Conservation (phyloP, 2,113 vertebrate genomes). For the Xiphorhynchus elegans region DNA sequence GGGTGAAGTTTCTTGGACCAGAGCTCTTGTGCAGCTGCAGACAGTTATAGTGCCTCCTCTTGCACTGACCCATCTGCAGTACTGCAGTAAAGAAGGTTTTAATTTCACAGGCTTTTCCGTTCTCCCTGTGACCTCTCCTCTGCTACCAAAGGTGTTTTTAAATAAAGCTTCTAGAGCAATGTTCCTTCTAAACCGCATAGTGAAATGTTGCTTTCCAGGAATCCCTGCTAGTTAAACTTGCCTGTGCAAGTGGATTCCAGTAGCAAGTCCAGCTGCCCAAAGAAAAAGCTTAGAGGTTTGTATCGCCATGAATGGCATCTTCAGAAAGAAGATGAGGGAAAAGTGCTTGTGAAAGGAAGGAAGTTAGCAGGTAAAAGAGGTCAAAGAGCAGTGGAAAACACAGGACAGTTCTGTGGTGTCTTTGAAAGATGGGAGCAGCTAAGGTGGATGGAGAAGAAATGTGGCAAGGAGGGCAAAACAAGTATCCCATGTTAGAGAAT, state of each 20-base stretch:
- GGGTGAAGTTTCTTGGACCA: not conserved
- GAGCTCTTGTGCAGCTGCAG: not conserved
- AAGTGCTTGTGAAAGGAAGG: not conserved
- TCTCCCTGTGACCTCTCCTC: not conserved
- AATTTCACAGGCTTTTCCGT: not conserved
- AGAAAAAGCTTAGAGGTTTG: not conserved
- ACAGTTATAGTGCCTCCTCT: not conserved
- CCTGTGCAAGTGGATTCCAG: not conserved
- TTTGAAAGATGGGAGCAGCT: not conserved
- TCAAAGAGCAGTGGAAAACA: not conserved
- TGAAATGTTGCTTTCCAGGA: conserved; percentile 16
- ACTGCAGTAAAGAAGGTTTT: not conserved
- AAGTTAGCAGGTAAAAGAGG: not conserved
- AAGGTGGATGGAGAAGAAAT: not conserved
- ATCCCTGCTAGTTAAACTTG: not conserved
- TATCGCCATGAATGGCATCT: fast-evolving
- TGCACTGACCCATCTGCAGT: not conserved
- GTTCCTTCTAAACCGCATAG: not conserved
- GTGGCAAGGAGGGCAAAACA: not conserved
- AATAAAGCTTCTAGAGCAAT: not conserved
- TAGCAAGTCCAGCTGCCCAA: not conserved
- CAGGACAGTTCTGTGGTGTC: not conserved
- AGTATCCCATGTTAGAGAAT: not conserved
- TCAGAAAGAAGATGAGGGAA: not conserved
- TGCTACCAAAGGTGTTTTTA: not conserved